Conservation (phyloP, 2,113 vertebrate species). For the Hoplias malabaricus region DNA sequence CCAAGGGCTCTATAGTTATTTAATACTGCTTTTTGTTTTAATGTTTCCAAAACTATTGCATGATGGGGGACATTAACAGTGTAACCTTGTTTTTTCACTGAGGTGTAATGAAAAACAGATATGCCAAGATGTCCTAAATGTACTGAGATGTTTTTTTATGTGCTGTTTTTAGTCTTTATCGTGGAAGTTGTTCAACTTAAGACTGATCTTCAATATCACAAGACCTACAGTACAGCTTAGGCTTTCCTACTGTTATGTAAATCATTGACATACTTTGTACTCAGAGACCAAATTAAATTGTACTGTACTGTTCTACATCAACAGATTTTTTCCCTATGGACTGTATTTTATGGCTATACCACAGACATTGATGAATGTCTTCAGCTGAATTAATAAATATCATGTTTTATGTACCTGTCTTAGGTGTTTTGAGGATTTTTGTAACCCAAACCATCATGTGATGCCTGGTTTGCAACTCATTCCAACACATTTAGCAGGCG, state of each 20-base stretch:
- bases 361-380: conserved; percentile 24
- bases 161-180: conserved; percentile 17
- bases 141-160: conserved; percentile 10
- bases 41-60: conserved; percentile 14
- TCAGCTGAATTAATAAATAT: conserved; percentile 40
- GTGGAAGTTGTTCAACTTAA: not conserved
- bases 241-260: not conserved
- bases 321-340: not conserved
- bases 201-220: not conserved
- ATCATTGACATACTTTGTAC: not conserved
- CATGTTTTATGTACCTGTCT: conserved; percentile 27
- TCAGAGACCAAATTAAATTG: conserved; percentile 1
- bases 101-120: not conserved
- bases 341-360: not conserved
- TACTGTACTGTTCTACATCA: not conserved
- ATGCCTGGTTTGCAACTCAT: too few species aligned
- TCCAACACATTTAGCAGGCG: too few species aligned
- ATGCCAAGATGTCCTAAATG: conserved; percentile 30
- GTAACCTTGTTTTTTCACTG: conserved; percentile 5
- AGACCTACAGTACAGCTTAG: not conserved
- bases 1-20: conserved; percentile 28
- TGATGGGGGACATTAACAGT: not conserved
- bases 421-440: not conserved
- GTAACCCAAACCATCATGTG: too few species aligned
- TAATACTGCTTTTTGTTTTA: not conserved